Evolutionary conservation across 2,888 invertebrate genomes (phyloP).

Genomic region (Aproaerema taeniolella): DNA sequence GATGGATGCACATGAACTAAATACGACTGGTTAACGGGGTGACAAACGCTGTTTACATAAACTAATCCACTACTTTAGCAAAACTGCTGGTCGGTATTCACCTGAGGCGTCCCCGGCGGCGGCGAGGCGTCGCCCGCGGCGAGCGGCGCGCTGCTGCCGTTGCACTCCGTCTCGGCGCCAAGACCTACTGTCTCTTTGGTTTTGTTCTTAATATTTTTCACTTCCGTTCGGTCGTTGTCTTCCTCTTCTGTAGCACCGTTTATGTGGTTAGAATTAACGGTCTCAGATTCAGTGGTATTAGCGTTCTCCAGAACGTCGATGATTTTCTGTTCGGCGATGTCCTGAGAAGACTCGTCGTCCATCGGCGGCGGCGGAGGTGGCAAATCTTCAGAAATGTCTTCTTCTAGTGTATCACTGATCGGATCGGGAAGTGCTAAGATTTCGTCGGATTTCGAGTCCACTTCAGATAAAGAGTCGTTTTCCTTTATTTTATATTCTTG

Average conservation of each 20-base stretch:
- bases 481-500: too few species aligned
- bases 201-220: conserved; percentile 36
- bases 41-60: conserved; percentile 46
- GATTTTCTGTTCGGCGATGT: conserved; percentile 5
- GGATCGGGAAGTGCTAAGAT: not conserved
- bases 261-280: conserved; percentile 26
- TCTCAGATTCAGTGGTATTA: conserved; percentile 18
- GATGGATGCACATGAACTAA: conserved; percentile 64
- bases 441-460: not conserved
- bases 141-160: conserved; percentile 16
- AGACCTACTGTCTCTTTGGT: conserved; percentile 30
- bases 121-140: conserved; percentile 18
- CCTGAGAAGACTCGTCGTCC: conserved; percentile 24
- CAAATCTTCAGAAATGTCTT: conserved; percentile 24
- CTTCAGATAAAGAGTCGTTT: too few species aligned
- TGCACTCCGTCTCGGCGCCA: conserved; percentile 20
- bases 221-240: conserved; percentile 28
- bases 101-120: conserved; percentile 43
- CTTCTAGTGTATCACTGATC: not conserved
- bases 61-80: conserved; percentile 69
- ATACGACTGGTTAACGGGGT: conserved; percentile 55
- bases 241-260: conserved; percentile 23
- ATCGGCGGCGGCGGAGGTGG: conserved; percentile 41
- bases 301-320: conserved; percentile 8
- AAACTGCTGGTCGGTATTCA: conserved; percentile 62